Evolutionary conservation across 2,113 vertebrate species (phyloP).

Genomic region (Pipra filicauda): DNA sequence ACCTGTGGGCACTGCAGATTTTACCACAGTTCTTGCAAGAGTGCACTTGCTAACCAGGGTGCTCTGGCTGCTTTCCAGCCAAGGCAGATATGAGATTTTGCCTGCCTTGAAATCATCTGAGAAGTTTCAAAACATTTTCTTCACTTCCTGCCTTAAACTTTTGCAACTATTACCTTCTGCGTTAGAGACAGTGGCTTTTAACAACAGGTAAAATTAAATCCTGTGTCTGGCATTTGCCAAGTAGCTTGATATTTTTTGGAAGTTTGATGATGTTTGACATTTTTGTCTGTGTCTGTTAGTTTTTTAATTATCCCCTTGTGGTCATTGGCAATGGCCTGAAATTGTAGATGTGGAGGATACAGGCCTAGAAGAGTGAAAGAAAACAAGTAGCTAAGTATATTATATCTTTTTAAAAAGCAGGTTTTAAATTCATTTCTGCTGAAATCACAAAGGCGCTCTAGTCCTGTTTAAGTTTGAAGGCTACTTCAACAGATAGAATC

Average conservation of each 20-base stretch:
- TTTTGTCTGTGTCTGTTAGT: not conserved
- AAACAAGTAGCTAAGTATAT: not conserved
- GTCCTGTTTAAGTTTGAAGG: not conserved
- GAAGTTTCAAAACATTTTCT: not conserved
- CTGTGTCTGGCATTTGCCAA: not conserved
- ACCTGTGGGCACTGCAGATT: slow-evolving; percentile 29
- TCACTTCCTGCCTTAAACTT: slow-evolving; percentile 40
- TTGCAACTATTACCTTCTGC: not conserved
- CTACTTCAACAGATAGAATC: not conserved
- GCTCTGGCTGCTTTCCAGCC: not conserved
- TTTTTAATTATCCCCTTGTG: not conserved
- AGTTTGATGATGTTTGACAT: not conserved
- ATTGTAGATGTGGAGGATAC: not conserved
- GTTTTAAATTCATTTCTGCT: not conserved
- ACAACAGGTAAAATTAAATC: not conserved
- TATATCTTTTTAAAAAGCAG: not conserved
- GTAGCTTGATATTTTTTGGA: not conserved
- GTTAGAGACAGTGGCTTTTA: not conserved
- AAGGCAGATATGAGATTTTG: not conserved
- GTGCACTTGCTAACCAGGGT: not conserved
- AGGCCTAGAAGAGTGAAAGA: not conserved
- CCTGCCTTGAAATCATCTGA: not conserved
- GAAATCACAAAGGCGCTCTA: not conserved
- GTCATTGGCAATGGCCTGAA: not conserved
- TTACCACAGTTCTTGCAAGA: not conserved